Percentiles rank a stretch among this genome's conserved stretches.
Conservation (phyloP, 2,888 invertebrate species). For the Conchocele bisecta region DNA sequence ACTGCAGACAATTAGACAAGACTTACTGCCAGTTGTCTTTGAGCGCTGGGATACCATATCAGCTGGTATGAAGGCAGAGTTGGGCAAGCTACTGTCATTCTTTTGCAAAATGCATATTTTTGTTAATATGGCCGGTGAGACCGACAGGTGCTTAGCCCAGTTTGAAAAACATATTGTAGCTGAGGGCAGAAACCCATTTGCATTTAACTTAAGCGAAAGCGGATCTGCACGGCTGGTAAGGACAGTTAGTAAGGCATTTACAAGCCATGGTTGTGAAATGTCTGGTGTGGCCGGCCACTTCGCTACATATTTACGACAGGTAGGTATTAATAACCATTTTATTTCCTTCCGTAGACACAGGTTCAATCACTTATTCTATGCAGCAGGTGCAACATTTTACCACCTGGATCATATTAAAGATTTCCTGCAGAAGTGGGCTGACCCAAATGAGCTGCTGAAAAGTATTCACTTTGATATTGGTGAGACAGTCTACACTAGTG, state of each 20-base stretch:
- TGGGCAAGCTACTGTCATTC: conserved; percentile 5
- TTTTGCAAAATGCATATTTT: conserved; percentile 48
- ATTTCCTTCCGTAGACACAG: conserved; percentile 22
- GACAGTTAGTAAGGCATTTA: conserved; percentile 19
- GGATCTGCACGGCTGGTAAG: conserved; percentile 5
- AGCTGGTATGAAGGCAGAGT: background rate
- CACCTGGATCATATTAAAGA: conserved; percentile 25
- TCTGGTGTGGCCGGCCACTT: conserved; percentile 25
- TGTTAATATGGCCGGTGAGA: conserved; percentile 32
- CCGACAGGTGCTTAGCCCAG: conserved; percentile 15
- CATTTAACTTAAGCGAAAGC: conserved; percentile 9
- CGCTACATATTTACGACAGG: background rate
- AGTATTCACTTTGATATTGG: background rate
- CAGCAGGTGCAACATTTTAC: conserved; percentile 12
- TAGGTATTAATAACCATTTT: conserved; percentile 4
- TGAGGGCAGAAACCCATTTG: conserved; percentile 13
- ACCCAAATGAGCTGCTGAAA: conserved; percentile 34
- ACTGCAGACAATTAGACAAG: conserved; percentile 5
- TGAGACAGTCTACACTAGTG: conserved; percentile 5
- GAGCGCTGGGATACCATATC: conserved; percentile 14
- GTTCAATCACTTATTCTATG: conserved; percentile 17
- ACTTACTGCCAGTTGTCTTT: conserved; percentile 22
- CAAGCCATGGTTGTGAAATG: conserved; percentile 18
- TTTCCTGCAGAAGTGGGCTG: conserved; percentile 27
- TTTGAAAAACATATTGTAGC: conserved; percentile 21